Evolutionary conservation across 2,113 vertebrate species (phyloP).

Genomic region (Asarcornis scutulata): DNA sequence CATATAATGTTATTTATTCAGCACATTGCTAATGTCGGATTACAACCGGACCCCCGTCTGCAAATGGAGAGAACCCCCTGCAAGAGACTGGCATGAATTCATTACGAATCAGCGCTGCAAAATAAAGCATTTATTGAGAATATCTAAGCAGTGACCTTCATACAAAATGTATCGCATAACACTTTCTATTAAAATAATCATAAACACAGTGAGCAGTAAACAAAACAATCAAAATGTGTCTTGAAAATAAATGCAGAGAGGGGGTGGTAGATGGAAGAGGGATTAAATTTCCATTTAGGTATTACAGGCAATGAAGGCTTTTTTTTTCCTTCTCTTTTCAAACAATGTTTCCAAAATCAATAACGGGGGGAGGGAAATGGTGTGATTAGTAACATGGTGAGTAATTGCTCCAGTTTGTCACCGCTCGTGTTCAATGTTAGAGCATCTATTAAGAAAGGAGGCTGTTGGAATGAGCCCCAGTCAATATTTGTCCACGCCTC

Average conservation of each 20-base stretch:
- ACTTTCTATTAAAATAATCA: slow-evolving; percentile 70
- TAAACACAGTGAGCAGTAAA: slow-evolving; percentile 75
- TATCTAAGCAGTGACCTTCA: slow-evolving; percentile 70
- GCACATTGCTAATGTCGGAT: slow-evolving; percentile 46
- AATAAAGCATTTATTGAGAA: slow-evolving; percentile 30
- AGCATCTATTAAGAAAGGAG: not conserved
- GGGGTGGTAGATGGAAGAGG: slow-evolving; percentile 29
- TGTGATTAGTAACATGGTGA: slow-evolving; percentile 27
- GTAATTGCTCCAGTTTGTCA: slow-evolving; percentile 27
- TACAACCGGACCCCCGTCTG: slow-evolving; percentile 36
- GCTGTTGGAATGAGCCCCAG: not conserved
- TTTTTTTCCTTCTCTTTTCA: not conserved
- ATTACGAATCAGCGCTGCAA: slow-evolving; percentile 44
- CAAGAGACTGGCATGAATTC: slow-evolving; percentile 47
- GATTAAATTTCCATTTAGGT: slow-evolving; percentile 68
- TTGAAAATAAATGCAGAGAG: slow-evolving; percentile 51
- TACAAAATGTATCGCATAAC: slow-evolving; percentile 58
- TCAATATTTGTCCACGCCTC: not conserved
- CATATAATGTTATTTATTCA: slow-evolving; percentile 49
- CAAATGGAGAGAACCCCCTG: slow-evolving; percentile 55
- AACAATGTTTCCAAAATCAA: slow-evolving; percentile 57
- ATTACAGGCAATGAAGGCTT: not conserved
- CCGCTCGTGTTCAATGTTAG: not conserved
- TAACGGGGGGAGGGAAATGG: slow-evolving; percentile 11
- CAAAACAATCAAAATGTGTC: slow-evolving; percentile 74